Evolutionary conservation across 2,888 invertebrate species (phyloP), one percentile per base, ranked within the genome.

Genomic region (Epirrhoe alternata): DNA sequence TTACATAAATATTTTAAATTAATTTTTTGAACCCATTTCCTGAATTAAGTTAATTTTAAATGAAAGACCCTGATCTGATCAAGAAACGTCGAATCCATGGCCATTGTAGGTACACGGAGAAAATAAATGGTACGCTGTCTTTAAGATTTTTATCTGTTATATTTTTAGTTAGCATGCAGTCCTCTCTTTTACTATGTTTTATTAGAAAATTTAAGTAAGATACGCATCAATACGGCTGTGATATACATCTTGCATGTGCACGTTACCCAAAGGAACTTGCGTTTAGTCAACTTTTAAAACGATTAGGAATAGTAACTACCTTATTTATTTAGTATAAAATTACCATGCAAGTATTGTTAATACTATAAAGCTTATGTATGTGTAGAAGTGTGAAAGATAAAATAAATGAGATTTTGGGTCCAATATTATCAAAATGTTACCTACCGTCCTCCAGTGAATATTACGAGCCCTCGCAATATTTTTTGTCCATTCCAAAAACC

Each of bases 191-290:
- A 77, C 73, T 80, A 68, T 75, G 74, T 80, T 74, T 80, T 66
- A 78, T 71, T 77, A 47, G 16, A 71, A 68, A 61, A 67, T 77
- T 79, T 76, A 80, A 74, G 74, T 71, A 76, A 78, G 74, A 84
- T 78, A 83, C 88, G 90, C 90, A 92, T 91, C 89, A 89, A 85
- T 75, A 82, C 81, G 92, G 92, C 92, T 92, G 92, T 92, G 92
- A 93, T 90, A 90, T 83, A 50, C 58, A 59, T 51, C 58, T 79
- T 81, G 79, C 80, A 77, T 83, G 83, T 86, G 83, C 86, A 68
- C 49, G 10, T 17, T n/a, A 38, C 49, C 12, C 49, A 49, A 6
- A 50, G 70, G 77, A 86, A 84, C 86, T 88, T 83, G 83, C 81
- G 81, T 87, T 86, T 83, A 82, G 81, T 80, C 81, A 79, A 80